Evolutionary conservation across 2,888 invertebrate species (phyloP), one percentile per base, ranked within the genome.

Genomic region (Cosmorhoe ocellata): DNA sequence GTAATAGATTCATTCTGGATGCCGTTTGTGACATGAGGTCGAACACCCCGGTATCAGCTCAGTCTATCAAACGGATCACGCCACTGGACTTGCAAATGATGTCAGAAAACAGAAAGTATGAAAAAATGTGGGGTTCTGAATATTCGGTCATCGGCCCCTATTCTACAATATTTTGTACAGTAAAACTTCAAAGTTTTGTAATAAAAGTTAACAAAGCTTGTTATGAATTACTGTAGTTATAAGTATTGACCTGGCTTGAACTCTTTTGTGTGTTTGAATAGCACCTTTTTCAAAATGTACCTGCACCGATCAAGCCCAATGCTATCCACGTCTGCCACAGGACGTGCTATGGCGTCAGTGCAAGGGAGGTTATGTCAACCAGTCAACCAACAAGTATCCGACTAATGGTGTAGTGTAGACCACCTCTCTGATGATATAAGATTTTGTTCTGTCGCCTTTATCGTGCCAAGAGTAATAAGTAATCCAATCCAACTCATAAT

Each of bases 1-100:
- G 65, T 81, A 85, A 86, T 83, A 78, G 79, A 80, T 76, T 76
- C 76, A 79, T 82, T 79, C 73, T 76, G 68, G 67, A 67, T 67
- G 69, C 66, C 62, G 68, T 78, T 70, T 74, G 70, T 73, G 70
- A 69, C 54, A 42, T 49, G 56, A 58, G 69, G 67, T 74, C 64
- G 60, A 65, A 56, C 58, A 70, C 65, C 69, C 51, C 51, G 37
- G 48, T 63, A 62, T 64, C 66, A 56, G 31, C 27, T 45, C 38
- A 45, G 56, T 56, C 56, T 65, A 67, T 61, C 68, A 59, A 34
- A 47, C 57, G 58, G 56, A 62, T 64, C 57, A 56, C 40, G 66
- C 63, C 64, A 63, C 63, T 51, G 63, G 66, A 69, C 58, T 64
- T 66, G 42, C 53, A 69, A 64, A 56, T 59, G 53, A 63, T 46